A percentile compares a stretch with the other conserved stretches of the same genome.
These are phyloP conservation scores for Acrocera orbiculus DNA, from an alignment of 2,888 invertebrate genomes.

Conservation along the genomic window DNA sequence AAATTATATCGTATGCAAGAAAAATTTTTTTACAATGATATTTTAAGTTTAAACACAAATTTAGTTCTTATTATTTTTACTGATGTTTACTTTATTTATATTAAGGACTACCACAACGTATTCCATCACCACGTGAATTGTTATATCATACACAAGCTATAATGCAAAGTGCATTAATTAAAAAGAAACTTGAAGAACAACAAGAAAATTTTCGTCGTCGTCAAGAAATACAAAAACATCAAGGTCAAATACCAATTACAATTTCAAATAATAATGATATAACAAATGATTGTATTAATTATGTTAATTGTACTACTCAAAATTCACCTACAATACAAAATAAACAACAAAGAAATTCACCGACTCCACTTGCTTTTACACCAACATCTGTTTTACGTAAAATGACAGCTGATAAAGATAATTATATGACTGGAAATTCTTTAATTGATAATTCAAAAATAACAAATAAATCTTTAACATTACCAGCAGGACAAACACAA, in stretches of 20 bases:
- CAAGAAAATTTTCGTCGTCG: slow-evolving; percentile 67
- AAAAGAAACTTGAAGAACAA: slow-evolving; percentile 78
- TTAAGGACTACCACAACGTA: slow-evolving; percentile 51
- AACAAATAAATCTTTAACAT: slow-evolving; percentile 8
- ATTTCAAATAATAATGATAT: neutral
- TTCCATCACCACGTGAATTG: slow-evolving; percentile 69
- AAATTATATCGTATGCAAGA: too few species aligned
- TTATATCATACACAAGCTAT: slow-evolving; percentile 73
- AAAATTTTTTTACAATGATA: too few species aligned
- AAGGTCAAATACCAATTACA: slow-evolving; percentile 7
- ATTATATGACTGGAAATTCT: slow-evolving; percentile 16
- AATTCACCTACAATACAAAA: slow-evolving; percentile 13
- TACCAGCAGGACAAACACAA: slow-evolving; percentile 8
- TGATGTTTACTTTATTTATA: too few species aligned
- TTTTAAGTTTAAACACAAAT: too few species aligned
- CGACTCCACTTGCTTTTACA: slow-evolving; percentile 69
- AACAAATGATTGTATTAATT: slow-evolving; percentile 1
- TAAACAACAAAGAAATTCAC: slow-evolving; percentile 30
- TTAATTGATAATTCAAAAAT: slow-evolving; percentile 1
- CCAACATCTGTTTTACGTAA: slow-evolving; percentile 87
- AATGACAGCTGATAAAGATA: slow-evolving; percentile 83
- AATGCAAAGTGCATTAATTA: slow-evolving; percentile 70
- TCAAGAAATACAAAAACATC: slow-evolving; percentile 37
- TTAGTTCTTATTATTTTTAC: too few species aligned
- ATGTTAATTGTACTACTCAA: too few species aligned